phyloP scores from a whole-genome alignment of 2,888 invertebrate genomes.

The Rhagonycha fulva region DNA sequence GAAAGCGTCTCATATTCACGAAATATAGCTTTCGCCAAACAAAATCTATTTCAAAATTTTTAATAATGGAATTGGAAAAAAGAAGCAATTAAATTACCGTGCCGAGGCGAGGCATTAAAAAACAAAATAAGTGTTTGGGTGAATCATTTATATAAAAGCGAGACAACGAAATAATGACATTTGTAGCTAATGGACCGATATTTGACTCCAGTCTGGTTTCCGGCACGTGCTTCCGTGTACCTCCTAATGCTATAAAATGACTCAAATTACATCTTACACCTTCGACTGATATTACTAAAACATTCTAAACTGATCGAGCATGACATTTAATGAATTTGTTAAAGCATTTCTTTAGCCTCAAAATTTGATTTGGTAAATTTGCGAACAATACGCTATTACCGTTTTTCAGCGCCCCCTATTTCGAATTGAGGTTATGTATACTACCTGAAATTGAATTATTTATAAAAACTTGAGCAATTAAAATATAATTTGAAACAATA shows the following conservation, averaged over 20 bases:
- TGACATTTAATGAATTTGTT: not conserved
- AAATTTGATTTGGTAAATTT: not conserved
- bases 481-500: too few relatives aligned
- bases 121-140: not conserved
- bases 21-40: not conserved
- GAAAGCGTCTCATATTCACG: not conserved
- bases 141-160: conserved; percentile 2
- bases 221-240: conserved; percentile 43
- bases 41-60: not conserved
- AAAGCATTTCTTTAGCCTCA: not conserved
- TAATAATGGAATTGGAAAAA: not conserved
- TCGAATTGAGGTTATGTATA: too few relatives aligned
- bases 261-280: conserved; percentile 37
- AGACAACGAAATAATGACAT: conserved; percentile 26
- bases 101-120: not conserved
- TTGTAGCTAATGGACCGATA: conserved; percentile 44
- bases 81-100: not conserved
- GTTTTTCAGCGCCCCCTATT: not conserved
- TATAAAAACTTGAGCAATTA: too few relatives aligned
- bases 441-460: too few relatives aligned
- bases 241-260: conserved; percentile 33
- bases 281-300: not conserved
- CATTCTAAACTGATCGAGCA: not conserved
- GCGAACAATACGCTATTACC: not conserved
- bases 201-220: conserved; percentile 47